A percentile compares a stretch with the other conserved stretches of the same genome.
These are phyloP conservation scores for Oscheius sp. DNA, from an alignment of 2,888 invertebrate genomes.

Conservation along the genomic window DNA sequence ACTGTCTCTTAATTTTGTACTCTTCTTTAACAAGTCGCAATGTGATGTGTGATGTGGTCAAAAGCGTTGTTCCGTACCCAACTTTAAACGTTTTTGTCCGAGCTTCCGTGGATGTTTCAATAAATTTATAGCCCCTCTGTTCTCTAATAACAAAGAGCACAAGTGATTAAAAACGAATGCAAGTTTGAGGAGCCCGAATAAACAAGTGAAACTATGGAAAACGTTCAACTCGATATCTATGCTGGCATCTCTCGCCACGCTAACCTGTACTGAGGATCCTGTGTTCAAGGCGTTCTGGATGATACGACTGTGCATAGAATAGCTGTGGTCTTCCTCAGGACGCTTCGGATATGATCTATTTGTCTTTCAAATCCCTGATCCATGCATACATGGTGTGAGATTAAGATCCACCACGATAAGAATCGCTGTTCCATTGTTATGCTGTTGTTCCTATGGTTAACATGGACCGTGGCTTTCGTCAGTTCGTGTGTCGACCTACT, in stretches of 20 bases:
- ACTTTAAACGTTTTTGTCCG: conserved; percentile 32
- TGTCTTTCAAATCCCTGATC: background rate
- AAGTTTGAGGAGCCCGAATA: too few species aligned
- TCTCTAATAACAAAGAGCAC: conserved; percentile 11
- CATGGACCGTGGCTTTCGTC: conserved; percentile 3
- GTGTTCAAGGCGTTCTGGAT: too few species aligned
- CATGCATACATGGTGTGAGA: background rate
- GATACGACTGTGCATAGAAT: too few species aligned
- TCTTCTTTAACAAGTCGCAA: conserved; percentile 32
- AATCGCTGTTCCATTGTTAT: conserved; percentile 29
- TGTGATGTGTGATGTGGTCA: conserved; percentile 43
- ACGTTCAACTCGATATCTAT: too few species aligned
- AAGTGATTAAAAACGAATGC: background rate
- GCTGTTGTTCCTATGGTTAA: conserved; percentile 35
- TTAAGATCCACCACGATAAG: conserved; percentile 27
- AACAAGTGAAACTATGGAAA: too few species aligned
- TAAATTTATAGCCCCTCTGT: conserved; percentile 16
- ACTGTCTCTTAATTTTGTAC: background rate
- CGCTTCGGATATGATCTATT: too few species aligned
- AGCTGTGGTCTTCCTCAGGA: too few species aligned
- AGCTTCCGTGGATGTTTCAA: conserved; percentile 37
- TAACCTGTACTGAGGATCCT: too few species aligned
- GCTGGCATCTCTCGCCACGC: too few species aligned
- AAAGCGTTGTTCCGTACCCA: conserved; percentile 25
- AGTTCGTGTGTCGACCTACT: conserved; percentile 48